Percentiles rank a stretch among this genome's conserved stretches.
These are phyloP conservation scores for Conistra vaccinii DNA, from an alignment of 2,888 invertebrate genomes.

Conservation along the genomic window DNA sequence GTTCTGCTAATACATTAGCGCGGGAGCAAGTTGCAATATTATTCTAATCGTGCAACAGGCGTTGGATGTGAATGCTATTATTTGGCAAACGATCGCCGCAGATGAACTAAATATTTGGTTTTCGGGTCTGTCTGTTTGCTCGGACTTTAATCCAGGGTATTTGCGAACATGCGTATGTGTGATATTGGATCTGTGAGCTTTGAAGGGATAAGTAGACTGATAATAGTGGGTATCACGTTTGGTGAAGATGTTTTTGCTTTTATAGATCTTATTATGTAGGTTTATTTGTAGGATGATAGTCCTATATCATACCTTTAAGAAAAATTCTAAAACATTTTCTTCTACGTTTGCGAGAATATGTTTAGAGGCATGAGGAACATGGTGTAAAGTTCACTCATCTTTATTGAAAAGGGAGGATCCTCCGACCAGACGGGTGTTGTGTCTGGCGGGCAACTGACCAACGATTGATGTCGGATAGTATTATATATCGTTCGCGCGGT, in stretches of 20 bases:
- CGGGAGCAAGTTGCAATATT: conserved; percentile 55
- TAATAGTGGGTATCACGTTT: conserved; percentile 30
- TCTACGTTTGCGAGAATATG: conserved; percentile 3
- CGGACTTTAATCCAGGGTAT: conserved; percentile 41
- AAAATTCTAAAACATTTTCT: not conserved
- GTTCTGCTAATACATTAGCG: conserved; percentile 49
- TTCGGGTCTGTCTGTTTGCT: conserved; percentile 29
- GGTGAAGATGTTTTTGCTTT: too few species aligned
- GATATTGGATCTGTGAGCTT: conserved; percentile 36
- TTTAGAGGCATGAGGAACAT: too few species aligned
- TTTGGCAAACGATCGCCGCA: conserved; percentile 56
- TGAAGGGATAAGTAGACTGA: conserved; percentile 37
- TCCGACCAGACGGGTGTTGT: too few species aligned
- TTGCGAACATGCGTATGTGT: conserved; percentile 37
- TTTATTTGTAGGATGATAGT: not conserved
- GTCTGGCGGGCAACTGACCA: too few species aligned
- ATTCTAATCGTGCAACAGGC: conserved; percentile 58
- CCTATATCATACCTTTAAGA: not conserved
- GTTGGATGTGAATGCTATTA: conserved; percentile 37
- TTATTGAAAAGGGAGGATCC: too few species aligned
- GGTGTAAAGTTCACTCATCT: too few species aligned
- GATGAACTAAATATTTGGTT: conserved; percentile 57
- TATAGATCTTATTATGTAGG: not conserved
- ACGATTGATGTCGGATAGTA: too few species aligned
- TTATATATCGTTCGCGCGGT: too few species aligned